phyloP scores from a whole-genome alignment of 2,797 vertebrate species.

The Dallia pectoralis region DNA sequence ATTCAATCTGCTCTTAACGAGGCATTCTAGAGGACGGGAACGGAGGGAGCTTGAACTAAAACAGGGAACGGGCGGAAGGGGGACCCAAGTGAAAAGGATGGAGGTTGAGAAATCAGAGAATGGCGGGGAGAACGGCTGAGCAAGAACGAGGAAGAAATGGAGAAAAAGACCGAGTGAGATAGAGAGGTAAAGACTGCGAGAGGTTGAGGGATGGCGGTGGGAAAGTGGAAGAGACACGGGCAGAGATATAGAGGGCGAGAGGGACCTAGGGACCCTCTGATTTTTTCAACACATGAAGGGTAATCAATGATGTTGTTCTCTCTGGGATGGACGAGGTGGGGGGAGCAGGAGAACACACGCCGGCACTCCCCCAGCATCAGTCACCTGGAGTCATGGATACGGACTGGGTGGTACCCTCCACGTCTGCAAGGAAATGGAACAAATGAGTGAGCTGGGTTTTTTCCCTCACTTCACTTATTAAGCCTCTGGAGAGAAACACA shows the following conservation, averaged over 20 bases:
- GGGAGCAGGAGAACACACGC: not conserved
- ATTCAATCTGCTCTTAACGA: not conserved
- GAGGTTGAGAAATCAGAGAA: not conserved
- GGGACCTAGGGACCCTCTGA: not conserved
- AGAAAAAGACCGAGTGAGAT: not conserved
- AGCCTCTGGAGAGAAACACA: not conserved
- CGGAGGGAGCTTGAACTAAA: not conserved
- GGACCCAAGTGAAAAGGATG: not conserved
- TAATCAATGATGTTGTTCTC: slow-evolving; percentile 25
- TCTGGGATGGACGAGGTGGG: not conserved
- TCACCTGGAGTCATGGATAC: slow-evolving; percentile 4
- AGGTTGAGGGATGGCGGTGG: too few species aligned
- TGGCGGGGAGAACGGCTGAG: not conserved
- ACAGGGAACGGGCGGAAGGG: not conserved
- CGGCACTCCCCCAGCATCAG: not conserved
- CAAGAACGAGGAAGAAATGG: not conserved
- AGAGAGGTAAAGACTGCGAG: not conserved
- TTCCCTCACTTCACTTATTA: not conserved
- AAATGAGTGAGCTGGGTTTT: not conserved
- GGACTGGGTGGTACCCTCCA: not conserved
- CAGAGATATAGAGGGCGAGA: slow-evolving; percentile 1
- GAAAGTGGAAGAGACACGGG: too few species aligned
- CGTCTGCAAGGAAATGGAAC: slow-evolving; percentile 16
- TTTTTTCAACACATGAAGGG: slow-evolving; percentile 25
- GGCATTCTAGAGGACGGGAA: not conserved